Evolutionary conservation across 2,113 vertebrate genomes (phyloP).

Genomic region (Salvelinus namaycush): DNA sequence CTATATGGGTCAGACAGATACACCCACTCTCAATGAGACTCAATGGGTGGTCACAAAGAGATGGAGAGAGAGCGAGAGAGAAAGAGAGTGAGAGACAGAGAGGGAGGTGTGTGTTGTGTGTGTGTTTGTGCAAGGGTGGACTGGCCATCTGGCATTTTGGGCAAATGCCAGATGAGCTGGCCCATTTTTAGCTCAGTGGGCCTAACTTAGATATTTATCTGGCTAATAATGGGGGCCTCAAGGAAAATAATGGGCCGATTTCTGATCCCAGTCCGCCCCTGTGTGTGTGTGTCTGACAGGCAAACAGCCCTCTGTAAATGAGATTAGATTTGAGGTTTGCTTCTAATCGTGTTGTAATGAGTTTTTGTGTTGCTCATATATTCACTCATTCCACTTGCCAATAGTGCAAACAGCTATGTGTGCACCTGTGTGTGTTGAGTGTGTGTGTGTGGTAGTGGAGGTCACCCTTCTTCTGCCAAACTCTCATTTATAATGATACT

Average conservation of each 20-base stretch:
- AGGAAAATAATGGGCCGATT: no score
- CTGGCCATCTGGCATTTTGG: no score
- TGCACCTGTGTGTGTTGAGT: conserved; percentile 42
- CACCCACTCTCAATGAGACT: conserved; percentile 27
- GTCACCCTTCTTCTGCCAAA: conserved; percentile 63
- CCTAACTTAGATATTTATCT: no score
- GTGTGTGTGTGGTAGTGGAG: conserved; percentile 50
- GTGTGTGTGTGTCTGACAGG: conserved; percentile 65
- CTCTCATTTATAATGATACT: conserved; percentile 71
- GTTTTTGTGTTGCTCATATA: conserved; percentile 78
- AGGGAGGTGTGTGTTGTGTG: conserved; percentile 30
- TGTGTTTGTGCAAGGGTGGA: conserved; percentile 41
- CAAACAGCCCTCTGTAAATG: conserved; percentile 71
- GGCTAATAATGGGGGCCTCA: no score
- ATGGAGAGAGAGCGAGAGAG: conserved; percentile 15
- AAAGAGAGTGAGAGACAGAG: conserved; percentile 24
- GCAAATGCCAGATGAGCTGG: no score
- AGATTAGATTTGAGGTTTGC: conserved; percentile 77
- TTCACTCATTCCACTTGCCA: conserved; percentile 76
- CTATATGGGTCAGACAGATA: conserved; percentile 43
- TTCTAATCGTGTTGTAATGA: conserved; percentile 77
- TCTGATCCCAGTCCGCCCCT: not conserved
- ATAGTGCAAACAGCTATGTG: conserved; percentile 65
- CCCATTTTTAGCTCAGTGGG: no score
- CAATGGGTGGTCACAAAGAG: conserved; percentile 24